phyloP scores from a whole-genome alignment of 1,140 invertebrate genomes.

The Scaptodrosophila lebanonensis region DNA sequence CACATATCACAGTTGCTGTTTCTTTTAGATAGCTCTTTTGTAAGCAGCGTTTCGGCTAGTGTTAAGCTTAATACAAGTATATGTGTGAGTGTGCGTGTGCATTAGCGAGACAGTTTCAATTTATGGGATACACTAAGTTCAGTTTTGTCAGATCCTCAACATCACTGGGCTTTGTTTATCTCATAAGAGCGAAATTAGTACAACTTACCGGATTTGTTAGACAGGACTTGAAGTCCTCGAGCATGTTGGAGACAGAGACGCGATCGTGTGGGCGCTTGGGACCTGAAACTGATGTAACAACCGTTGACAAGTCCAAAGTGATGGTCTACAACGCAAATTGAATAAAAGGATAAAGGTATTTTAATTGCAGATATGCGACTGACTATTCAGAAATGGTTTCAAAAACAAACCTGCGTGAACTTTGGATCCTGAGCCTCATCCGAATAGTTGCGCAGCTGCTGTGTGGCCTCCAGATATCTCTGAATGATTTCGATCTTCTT shows the following conservation, averaged over 20 bases:
- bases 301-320: constrained; percentile 91
- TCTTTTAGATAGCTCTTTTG: constrained; percentile 77
- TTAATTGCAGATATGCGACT: background rate
- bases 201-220: constrained; percentile 90
- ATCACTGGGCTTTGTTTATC: constrained; percentile 83
- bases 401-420: constrained; percentile 88
- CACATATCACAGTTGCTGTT: constrained; percentile 77
- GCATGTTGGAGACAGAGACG: constrained; percentile 93
- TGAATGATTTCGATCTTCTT: constrained; percentile 91
- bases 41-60: constrained; percentile 50
- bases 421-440: constrained; percentile 88
- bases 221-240: constrained; percentile 91
- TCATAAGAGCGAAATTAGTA: constrained; percentile 74
- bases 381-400: no score
- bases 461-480: constrained; percentile 88
- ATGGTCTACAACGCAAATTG: constrained; percentile 80
- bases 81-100: background rate
- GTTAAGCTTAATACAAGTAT: background rate
- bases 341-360: background rate
- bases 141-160: constrained; percentile 77
- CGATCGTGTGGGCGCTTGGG: constrained; percentile 98
- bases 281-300: constrained; percentile 96
- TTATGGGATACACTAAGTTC: constrained; percentile 79
- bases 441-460: constrained; percentile 91
- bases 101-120: constrained; percentile 60